Conservation (phyloP, 2,888 invertebrate species). For the Netelia virgata region DNA sequence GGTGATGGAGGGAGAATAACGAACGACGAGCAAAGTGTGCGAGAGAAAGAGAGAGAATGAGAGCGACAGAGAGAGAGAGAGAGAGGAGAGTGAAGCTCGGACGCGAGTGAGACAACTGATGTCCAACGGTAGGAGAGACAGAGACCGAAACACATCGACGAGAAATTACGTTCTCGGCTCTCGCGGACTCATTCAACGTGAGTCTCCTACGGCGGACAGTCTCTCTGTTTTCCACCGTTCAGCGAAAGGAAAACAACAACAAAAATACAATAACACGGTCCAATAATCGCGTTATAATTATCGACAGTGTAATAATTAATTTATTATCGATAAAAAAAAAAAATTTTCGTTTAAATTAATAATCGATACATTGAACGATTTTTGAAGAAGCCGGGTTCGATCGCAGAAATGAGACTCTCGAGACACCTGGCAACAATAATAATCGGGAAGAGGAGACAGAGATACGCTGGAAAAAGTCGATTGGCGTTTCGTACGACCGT, state of each 20-base stretch:
- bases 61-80: constrained; percentile 31
- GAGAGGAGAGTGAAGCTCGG: constrained; percentile 6
- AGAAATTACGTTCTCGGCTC: constrained; percentile 72
- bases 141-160: constrained; percentile 64
- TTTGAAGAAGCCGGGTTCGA: neutral
- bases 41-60: constrained; percentile 20
- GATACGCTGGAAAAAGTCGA: constrained; percentile 6
- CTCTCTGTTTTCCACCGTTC: constrained; percentile 35
- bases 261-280: neutral
- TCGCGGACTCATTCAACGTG: constrained; percentile 74
- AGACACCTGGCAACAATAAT: constrained; percentile 31
- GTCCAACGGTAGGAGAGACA: constrained; percentile 48
- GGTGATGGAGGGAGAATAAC: constrained; percentile 51
- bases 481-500: constrained; percentile 28
- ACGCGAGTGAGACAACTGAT: constrained; percentile 45
- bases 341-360: neutral
- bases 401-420: constrained; percentile 54
- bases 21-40: constrained; percentile 23
- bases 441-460: constrained; percentile 13
- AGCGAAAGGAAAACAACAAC: constrained; percentile 1
- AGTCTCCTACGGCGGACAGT: constrained; percentile 73
- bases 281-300: constrained; percentile 4
- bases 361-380: neutral
- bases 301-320: neutral
- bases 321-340: neutral